Evolutionary conservation across 2,888 invertebrate species (phyloP), one percentile per base, ranked within the genome.

Genomic region (Crepidodera aurea): DNA sequence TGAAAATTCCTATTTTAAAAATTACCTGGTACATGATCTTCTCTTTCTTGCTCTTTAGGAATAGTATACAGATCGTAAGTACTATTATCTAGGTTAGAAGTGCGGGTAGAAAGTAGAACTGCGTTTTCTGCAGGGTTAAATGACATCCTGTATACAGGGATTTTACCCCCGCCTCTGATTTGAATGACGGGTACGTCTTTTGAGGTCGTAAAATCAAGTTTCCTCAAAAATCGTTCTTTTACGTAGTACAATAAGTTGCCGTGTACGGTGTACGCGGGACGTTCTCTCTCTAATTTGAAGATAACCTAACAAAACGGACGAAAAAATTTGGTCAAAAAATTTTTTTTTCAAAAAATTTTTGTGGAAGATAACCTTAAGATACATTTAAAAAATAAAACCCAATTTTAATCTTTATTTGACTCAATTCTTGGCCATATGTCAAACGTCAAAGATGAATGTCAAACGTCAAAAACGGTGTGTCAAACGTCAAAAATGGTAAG

Each of bases 91-190:
- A 90, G 80, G 78, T 90, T 93, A 40, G 87, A 85, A 0, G 93
- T 89, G 65, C 94, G 86, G 0, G 92, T 92, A 56, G 94, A 93
- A 19, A 98, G 85, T 0, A 99, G 84, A 62, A 98, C 92, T 27
- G 96, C 93, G 84, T 97, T 96, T 76, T 99, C 94, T 10, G 98
- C 98, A 68, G 96, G 97, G 82, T 99, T 99, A 77, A 96, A 94
- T 0, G 96, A 96, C 90, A 99, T 93, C 77, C 93, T 93, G 80
- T 88, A 88, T 0, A 92, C 89, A 1, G 77, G 76, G 1, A 88
- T 87, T 58, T 91, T 87, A 27, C 90, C 89, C 25, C 90, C 88
- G 0, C 92, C 93, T 72, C 96, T 88, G 55, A 99, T 87, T 78
- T 95, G 96, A 90, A 98, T 94, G 0, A 98, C 90, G 0, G 94